Evolutionary conservation across 2,888 invertebrate genomes (phyloP).

Genomic region (Dasysyrphus tricinctus): DNA sequence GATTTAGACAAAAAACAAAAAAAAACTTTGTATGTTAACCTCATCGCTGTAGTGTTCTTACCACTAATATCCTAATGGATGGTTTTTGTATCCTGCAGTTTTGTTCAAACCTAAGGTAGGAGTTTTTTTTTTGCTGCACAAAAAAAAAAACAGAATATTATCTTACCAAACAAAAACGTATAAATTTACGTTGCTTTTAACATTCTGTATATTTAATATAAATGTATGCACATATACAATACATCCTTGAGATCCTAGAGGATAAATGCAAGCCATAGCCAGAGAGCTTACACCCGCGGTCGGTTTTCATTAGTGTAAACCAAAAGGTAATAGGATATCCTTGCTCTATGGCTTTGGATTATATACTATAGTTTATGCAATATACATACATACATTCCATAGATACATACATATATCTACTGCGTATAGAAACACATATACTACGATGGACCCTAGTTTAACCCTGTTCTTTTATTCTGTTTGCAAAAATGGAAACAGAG

Average conservation of each 20-base stretch:
- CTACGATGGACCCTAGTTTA: neutral
- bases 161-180: constrained; percentile 13
- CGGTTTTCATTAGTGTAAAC: constrained; percentile 41
- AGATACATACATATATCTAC: too few species aligned
- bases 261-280: constrained; percentile 33
- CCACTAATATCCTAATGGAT: constrained; percentile 58
- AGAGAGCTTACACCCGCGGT: constrained; percentile 9
- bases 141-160: constrained; percentile 40
- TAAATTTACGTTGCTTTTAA: constrained; percentile 31
- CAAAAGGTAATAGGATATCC: constrained; percentile 33
- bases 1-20: neutral
- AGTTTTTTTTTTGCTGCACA: neutral
- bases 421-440: neutral
- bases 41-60: neutral
- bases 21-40: neutral
- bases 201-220: neutral
- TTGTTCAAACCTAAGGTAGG: neutral
- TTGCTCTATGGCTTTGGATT: constrained; percentile 18
- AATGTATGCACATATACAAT: neutral
- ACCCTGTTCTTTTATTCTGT: constrained; percentile 30
- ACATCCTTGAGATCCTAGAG: constrained; percentile 20
- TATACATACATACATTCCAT: neutral
- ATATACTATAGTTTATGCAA: neutral
- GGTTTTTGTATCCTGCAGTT: neutral
- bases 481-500: constrained; percentile 13